Base-by-base conservation (phyloP, 2,888 invertebrate genomes). In the Drosophila flavopinicola region DNA sequence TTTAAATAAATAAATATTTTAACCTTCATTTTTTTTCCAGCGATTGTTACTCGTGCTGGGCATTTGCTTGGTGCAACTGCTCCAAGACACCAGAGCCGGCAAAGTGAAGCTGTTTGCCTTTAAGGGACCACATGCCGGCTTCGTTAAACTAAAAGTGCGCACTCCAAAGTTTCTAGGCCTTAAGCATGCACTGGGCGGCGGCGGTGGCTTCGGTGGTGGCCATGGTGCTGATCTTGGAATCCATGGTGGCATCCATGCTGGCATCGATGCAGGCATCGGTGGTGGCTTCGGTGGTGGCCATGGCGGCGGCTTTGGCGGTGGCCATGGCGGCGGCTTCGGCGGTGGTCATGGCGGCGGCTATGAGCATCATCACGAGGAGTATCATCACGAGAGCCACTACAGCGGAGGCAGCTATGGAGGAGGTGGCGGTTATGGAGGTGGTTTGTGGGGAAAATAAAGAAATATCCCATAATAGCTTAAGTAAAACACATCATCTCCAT, bases 91-190 rank as follows among this genome's bases (percentile, higher is more conserved):
- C 3, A 41, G 57, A 4, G 87, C 75, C 7, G 89, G 88, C 1
- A 88, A 88, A 66, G 10, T 88, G 0, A 88, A 88, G 32, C 53
- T 88, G 1, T 35, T 90, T 5, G 88, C 80, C 9, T 75, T 85
- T 11, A 90, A 89, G 17, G 75, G 88, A 6, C 90, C 88, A 1
- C 84, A 67, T 53, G 75, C 49, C 4, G 89, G 83, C 0, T 88
- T 88, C 53, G 48, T 84, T 6, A 77, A 73, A 3, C 37, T 88
- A 11, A 88, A 88, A 68, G 84, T 66, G 6, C 79, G 78, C n/a
- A 59, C 69, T 1, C 88, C 88, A 0, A 89, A 88, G 45, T 27
- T 89, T 9, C 48, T 88, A 29, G 89, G 89, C 0, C 69, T 89
- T 0, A 89, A 89, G 47, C 82, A 85, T 54, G 85, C 60, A 1